Percentiles rank a stretch among this genome's conserved stretches.
These are phyloP conservation scores for Scaptomyza cyrtandrae DNA, from an alignment of 2,888 invertebrate species.

Conservation along the genomic window DNA sequence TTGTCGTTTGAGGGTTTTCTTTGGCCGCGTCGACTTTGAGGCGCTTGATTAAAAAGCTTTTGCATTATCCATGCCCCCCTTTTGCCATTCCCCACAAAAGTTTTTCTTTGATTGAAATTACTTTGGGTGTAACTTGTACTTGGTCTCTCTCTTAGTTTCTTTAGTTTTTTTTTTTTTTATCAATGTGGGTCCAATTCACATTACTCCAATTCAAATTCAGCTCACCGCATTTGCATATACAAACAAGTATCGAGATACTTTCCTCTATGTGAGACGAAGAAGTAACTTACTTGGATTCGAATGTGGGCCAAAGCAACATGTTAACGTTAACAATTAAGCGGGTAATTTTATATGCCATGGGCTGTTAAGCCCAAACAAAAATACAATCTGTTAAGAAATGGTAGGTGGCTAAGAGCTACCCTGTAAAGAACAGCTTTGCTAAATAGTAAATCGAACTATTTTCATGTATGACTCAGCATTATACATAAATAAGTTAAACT, in stretches of 20 bases:
- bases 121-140: slow-evolving; percentile 41
- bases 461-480: too few relatives aligned
- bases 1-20: slow-evolving; percentile 43
- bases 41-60: slow-evolving; percentile 77
- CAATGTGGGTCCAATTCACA: slow-evolving; percentile 30
- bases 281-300: slow-evolving; percentile 20
- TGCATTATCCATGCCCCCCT: slow-evolving; percentile 39
- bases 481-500: too few relatives aligned
- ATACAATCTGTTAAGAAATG: too few relatives aligned
- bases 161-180: background rate
- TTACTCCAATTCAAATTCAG: slow-evolving; percentile 33
- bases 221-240: slow-evolving; percentile 53
- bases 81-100: slow-evolving; percentile 12
- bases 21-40: slow-evolving; percentile 66
- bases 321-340: slow-evolving; percentile 70
- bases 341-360: slow-evolving; percentile 67
- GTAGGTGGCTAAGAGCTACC: slow-evolving; percentile 27
- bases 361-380: slow-evolving; percentile 1
- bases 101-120: slow-evolving; percentile 52
- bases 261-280: slow-evolving; percentile 24
- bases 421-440: slow-evolving; percentile 9
- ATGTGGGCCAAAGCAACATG: slow-evolving; percentile 73
- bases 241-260: slow-evolving; percentile 5
- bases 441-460: too few relatives aligned
- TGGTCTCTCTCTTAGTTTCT: background rate